Evolutionary conservation across 2,888 invertebrate genomes (phyloP).

Genomic region (Mesoligia furuncula): DNA sequence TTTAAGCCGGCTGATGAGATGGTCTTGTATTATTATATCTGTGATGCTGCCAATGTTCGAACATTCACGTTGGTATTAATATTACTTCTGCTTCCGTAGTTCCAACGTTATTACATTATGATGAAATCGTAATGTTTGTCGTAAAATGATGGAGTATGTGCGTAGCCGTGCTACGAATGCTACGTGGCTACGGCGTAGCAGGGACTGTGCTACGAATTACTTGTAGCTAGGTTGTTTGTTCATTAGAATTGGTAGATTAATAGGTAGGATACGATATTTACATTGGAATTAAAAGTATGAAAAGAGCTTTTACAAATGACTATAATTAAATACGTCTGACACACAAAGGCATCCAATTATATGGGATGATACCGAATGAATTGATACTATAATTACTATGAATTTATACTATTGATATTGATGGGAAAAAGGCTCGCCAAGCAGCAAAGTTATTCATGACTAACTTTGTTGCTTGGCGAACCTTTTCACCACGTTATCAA

Average conservation of each 20-base stretch:
- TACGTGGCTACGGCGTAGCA: conserved; percentile 40
- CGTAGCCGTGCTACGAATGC: conserved; percentile 1
- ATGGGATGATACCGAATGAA: too few relatives aligned
- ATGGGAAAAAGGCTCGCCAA: too few relatives aligned
- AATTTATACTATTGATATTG: too few relatives aligned
- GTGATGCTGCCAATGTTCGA: not conserved
- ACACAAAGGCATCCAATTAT: not conserved
- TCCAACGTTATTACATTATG: not conserved
- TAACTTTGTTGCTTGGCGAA: not conserved
- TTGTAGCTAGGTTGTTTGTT: not conserved
- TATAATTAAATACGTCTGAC: not conserved
- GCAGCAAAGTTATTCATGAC: not conserved
- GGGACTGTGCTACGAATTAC: conserved; percentile 12
- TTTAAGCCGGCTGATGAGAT: not conserved
- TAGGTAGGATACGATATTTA: too few relatives aligned
- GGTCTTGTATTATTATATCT: conserved; percentile 13
- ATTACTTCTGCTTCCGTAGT: conserved; percentile 36
- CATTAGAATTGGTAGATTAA: not conserved
- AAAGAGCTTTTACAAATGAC: not conserved
- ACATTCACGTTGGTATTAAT: conserved; percentile 17
- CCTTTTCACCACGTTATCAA: not conserved
- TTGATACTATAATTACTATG: too few relatives aligned
- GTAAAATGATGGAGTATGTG: not conserved
- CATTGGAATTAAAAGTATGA: not conserved
- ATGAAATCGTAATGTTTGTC: not conserved